Evolutionary conservation across 2,888 invertebrate genomes (phyloP), one percentile per base, ranked within the genome.

Genomic region (Ennomos quercinarius): DNA sequence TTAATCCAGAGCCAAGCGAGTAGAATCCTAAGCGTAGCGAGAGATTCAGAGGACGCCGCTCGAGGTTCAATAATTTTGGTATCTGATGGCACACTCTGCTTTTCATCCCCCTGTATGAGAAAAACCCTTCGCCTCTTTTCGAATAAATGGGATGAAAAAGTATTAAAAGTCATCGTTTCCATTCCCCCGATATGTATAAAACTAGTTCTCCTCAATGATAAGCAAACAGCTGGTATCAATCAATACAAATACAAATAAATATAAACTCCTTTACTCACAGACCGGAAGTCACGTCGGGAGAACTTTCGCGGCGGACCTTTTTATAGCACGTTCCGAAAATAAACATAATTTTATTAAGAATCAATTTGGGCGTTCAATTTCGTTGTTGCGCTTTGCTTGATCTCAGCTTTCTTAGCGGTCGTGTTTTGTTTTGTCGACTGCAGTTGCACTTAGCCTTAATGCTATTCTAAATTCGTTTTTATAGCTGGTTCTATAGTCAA

Each of bases 291-390:
- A 76, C 77, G 75, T 73, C 62, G 57, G 47, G 47, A 63, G 52
- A 62, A 78, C 77, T 78, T 78, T 78, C 78, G 66, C 75, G 67
- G 66, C 65, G 68, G 60, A 45, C 57, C 64, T 73, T 74, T 75
- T 72, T 77, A 68, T 57, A 54, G 70, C 77, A 77, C 74, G 77
- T 73, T 50, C 64, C 52, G 57, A 62, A 73, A 74, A 71, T 75
- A 72, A 76, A 72, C 63, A 71, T 70, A 64, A 68, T 71, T 78
- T 76, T 73, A 73, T 74, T 75, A 73, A 46, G 65, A 61, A 60
- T 67, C 67, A 65, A 65, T 67, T 67, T 61, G 46, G 13, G 11
- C 43, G 35, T 60, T 54, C 58, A 44, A 51, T 50, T 46, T 60
- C 55, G n/a, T 54, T 60, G 50, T 55, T 60, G 54, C 50, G 46